These are phyloP conservation scores for Pycnomerus fuliginosus DNA, from an alignment of 2,888 invertebrate genomes.

Conservation along the genomic window DNA sequence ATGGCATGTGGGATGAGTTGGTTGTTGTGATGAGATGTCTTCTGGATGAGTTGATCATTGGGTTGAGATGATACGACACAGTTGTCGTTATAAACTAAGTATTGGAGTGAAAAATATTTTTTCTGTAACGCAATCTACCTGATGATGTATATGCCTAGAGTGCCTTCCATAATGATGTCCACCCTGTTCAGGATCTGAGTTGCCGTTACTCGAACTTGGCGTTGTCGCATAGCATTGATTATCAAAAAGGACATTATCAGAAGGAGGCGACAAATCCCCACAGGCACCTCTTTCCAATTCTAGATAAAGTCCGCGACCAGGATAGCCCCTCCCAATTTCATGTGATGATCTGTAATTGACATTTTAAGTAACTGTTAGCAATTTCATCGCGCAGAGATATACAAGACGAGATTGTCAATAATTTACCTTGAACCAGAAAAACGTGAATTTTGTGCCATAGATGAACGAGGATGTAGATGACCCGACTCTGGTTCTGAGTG, in stretches of 20 bases:
- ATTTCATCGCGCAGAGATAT: neutral
- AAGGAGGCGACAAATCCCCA: slow-evolving; percentile 77
- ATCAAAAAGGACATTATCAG: slow-evolving; percentile 92
- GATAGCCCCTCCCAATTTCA: slow-evolving; percentile 71
- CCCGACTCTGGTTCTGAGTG: slow-evolving; percentile 56
- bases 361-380: slow-evolving; percentile 17
- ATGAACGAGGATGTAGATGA: slow-evolving; percentile 56
- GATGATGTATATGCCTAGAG: slow-evolving; percentile 65
- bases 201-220: slow-evolving; percentile 90
- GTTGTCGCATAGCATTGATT: slow-evolving; percentile 95
- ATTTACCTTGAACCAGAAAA: slow-evolving; percentile 63
- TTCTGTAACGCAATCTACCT: slow-evolving; percentile 53
- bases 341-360: slow-evolving; percentile 63
- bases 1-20: too few species aligned
- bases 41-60: too few species aligned
- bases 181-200: slow-evolving; percentile 82
- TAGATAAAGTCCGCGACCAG: slow-evolving; percentile 72
- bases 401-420: neutral
- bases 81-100: too few species aligned
- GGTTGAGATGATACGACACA: too few species aligned
- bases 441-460: slow-evolving; percentile 66
- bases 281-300: slow-evolving; percentile 70
- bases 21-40: too few species aligned
- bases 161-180: slow-evolving; percentile 60
- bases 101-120: too few species aligned